Evolutionary conservation across 1,140 invertebrate species (phyloP).

Genomic region (Leptinotarsa lineolata): DNA sequence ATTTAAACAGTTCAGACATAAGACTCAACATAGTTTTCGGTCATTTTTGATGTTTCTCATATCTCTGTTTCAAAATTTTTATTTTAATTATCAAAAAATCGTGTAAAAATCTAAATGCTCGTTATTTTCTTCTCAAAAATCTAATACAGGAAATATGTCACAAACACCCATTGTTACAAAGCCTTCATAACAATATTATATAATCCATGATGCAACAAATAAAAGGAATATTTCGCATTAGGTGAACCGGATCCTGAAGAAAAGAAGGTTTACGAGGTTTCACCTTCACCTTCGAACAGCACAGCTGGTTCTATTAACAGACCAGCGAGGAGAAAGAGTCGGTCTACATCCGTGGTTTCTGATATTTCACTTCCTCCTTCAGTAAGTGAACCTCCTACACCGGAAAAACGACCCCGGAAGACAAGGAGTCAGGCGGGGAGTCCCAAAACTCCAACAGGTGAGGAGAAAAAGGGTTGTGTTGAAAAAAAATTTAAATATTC

Average conservation of each 20-base stretch:
- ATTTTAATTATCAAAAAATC: too few relatives aligned
- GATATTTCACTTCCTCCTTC: slow-evolving; percentile 23
- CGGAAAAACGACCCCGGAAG: slow-evolving; percentile 11
- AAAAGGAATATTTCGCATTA: slow-evolving; percentile 9
- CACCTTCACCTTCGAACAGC: slow-evolving; percentile 25
- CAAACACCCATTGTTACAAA: not conserved
- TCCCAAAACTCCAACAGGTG: not conserved
- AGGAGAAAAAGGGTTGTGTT: too few relatives aligned
- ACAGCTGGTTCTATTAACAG: not conserved
- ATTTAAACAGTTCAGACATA: too few relatives aligned
- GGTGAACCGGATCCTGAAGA: slow-evolving; percentile 36
- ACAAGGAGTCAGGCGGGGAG: slow-evolving; percentile 1
- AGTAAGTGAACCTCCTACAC: slow-evolving; percentile 12
- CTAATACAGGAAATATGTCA: too few relatives aligned
- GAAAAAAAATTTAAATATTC: too few relatives aligned
- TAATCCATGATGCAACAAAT: not conserved
- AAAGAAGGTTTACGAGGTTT: slow-evolving; percentile 30
- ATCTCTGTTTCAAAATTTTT: too few relatives aligned
- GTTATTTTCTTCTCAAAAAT: too few relatives aligned
- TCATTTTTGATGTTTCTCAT: too few relatives aligned
- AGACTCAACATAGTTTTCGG: too few relatives aligned
- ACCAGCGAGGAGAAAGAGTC: slow-evolving; percentile 24
- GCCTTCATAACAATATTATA: not conserved
- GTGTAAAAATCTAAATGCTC: too few relatives aligned
- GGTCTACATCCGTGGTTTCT: slow-evolving; percentile 31